These are phyloP conservation scores for Apotomis betuletana DNA, from an alignment of 2,888 invertebrate species.

Conservation along the genomic window DNA sequence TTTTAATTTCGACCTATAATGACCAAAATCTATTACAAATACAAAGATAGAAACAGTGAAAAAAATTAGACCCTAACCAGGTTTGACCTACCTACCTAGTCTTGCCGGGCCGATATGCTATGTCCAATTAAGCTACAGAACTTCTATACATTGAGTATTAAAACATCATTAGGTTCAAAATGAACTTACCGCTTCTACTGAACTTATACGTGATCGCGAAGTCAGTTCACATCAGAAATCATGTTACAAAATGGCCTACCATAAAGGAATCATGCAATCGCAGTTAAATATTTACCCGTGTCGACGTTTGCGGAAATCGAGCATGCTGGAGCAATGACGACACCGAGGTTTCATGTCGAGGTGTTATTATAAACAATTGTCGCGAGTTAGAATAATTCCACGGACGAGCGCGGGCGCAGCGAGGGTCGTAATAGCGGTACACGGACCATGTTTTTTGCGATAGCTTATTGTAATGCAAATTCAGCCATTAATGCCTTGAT, in stretches of 20 bases:
- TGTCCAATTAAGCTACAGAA: too few relatives aligned
- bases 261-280: slow-evolving; percentile 1
- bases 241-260: background rate
- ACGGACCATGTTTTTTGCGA: slow-evolving; percentile 23
- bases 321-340: slow-evolving; percentile 20
- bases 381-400: slow-evolving; percentile 38
- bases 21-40: too few relatives aligned
- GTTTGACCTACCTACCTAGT: too few relatives aligned
- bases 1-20: too few relatives aligned
- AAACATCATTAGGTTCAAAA: too few relatives aligned
- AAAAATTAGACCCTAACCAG: too few relatives aligned
- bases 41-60: too few relatives aligned
- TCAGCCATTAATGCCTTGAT: too few relatives aligned
- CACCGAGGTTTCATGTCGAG: slow-evolving; percentile 26
- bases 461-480: slow-evolving; percentile 40
- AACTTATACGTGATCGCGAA: too few relatives aligned
- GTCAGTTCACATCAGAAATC: background rate
- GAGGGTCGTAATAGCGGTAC: slow-evolving; percentile 24
- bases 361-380: slow-evolving; percentile 40
- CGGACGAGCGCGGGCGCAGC: slow-evolving; percentile 24
- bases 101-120: too few relatives aligned
- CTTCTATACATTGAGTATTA: too few relatives aligned
- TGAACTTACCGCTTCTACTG: too few relatives aligned
- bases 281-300: background rate
- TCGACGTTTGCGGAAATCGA: slow-evolving; percentile 19